phyloP scores from a whole-genome alignment of 2,888 invertebrate genomes.

The Silvanus unidentatus region DNA sequence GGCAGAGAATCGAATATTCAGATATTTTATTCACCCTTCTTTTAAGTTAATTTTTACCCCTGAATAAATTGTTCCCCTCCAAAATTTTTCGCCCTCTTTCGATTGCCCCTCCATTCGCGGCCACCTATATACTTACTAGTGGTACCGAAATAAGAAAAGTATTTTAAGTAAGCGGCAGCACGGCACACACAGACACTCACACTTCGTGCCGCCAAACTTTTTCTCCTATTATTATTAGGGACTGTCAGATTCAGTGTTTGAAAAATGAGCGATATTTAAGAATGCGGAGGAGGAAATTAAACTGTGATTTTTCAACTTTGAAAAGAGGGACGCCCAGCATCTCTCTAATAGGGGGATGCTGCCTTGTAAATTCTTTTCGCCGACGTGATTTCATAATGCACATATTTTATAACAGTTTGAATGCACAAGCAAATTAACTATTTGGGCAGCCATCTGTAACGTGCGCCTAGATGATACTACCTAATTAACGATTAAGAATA shows the following conservation, averaged over 20 bases:
- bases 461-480: too few relatives aligned
- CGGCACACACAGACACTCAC: background rate
- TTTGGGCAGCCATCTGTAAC: background rate
- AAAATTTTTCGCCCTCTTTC: slow-evolving; percentile 1
- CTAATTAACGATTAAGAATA: too few relatives aligned
- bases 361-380: too few relatives aligned
- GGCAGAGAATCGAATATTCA: slow-evolving; percentile 25
- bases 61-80: slow-evolving; percentile 23
- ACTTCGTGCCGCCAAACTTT: slow-evolving; percentile 17
- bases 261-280: slow-evolving; percentile 39
- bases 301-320: slow-evolving; percentile 33
- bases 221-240: slow-evolving; percentile 22
- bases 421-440: background rate
- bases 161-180: too few relatives aligned
- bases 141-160: too few relatives aligned
- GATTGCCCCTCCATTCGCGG: background rate
- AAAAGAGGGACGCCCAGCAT: slow-evolving; percentile 5
- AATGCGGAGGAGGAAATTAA: slow-evolving; percentile 34
- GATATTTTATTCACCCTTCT: slow-evolving; percentile 32
- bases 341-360: too few relatives aligned
- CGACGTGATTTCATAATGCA: too few relatives aligned
- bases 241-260: slow-evolving; percentile 37
- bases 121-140: too few relatives aligned
- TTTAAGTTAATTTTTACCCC: slow-evolving; percentile 30
- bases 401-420: too few relatives aligned